Evolutionary conservation across 1,140 invertebrate species (phyloP).

Genomic region (Eriosoma lanigerum): DNA sequence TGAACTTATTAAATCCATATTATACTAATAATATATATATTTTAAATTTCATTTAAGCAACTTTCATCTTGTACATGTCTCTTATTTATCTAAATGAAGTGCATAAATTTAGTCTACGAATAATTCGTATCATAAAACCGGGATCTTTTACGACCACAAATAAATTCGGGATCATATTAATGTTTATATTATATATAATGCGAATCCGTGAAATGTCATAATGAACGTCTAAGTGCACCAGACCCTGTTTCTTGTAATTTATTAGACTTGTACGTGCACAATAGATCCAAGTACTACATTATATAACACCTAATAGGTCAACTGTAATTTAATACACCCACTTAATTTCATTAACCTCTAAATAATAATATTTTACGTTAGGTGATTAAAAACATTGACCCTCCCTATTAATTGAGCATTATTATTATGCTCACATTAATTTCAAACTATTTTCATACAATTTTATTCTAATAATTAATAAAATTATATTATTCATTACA

Average conservation of each 20-base stretch:
- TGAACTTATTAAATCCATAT: too few relatives aligned
- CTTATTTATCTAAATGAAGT: too few relatives aligned
- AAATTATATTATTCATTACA: neutral
- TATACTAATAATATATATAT: too few relatives aligned
- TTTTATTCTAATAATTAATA: constrained; percentile 7
- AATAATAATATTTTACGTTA: neutral
- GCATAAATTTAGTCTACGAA: too few relatives aligned
- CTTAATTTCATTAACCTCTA: constrained; percentile 2
- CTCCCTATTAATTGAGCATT: constrained; percentile 4
- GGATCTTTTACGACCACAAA: neutral
- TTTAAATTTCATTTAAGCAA: too few relatives aligned
- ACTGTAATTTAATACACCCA: neutral
- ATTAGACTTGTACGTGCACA: constrained; percentile 4
- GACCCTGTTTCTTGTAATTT: constrained; percentile 6
- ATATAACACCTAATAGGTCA: neutral
- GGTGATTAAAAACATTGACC: constrained; percentile 21
- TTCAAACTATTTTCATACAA: neutral
- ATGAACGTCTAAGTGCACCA: neutral
- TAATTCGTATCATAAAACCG: too few relatives aligned
- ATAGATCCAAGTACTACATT: neutral
- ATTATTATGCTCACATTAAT: neutral
- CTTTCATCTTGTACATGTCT: too few relatives aligned
- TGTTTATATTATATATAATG: neutral
- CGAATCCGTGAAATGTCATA: neutral
- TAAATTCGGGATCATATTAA: neutral